Evolutionary conservation across 2,888 invertebrate genomes (phyloP).

Genomic region (Mactromeris polynyma): DNA sequence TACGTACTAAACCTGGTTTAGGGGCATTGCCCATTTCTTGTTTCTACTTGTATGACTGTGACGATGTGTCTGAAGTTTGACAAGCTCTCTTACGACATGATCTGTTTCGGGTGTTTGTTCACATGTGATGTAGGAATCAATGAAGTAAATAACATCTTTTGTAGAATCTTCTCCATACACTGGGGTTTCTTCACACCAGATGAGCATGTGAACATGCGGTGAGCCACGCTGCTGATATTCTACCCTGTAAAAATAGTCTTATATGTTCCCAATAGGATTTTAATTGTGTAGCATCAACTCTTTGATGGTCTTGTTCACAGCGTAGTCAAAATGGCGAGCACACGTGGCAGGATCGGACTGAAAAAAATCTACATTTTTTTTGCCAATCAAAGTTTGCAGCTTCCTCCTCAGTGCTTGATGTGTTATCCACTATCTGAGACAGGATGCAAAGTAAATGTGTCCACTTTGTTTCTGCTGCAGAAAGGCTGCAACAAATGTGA

Average conservation of each 20-base stretch:
- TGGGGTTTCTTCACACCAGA: constrained; percentile 63
- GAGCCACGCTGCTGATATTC: constrained; percentile 65
- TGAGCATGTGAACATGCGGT: constrained; percentile 67
- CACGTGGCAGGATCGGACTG: constrained; percentile 66
- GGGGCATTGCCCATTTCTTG: no score
- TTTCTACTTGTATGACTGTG: constrained; percentile 35
- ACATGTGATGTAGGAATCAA: no score
- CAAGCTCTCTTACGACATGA: constrained; percentile 1
- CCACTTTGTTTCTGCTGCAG: constrained; percentile 34
- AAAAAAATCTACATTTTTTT: constrained; percentile 48
- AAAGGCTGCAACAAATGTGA: constrained; percentile 62
- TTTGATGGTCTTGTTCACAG: constrained; percentile 36
- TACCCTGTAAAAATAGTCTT: constrained; percentile 67
- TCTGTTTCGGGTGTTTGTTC: not conserved
- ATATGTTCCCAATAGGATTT: constrained; percentile 60
- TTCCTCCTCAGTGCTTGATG: constrained; percentile 34
- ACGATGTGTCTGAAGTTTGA: constrained; percentile 30
- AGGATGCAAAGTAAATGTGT: not conserved
- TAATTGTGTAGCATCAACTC: constrained; percentile 30
- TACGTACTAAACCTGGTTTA: no score
- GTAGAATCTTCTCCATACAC: constrained; percentile 17
- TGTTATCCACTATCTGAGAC: constrained; percentile 39
- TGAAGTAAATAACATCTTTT: no score
- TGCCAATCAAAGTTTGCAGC: not conserved
- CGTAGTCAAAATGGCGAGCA: constrained; percentile 59